Conservation (phyloP, 1,140 invertebrate species). For the Diachasmimorpha longicaudata region DNA sequence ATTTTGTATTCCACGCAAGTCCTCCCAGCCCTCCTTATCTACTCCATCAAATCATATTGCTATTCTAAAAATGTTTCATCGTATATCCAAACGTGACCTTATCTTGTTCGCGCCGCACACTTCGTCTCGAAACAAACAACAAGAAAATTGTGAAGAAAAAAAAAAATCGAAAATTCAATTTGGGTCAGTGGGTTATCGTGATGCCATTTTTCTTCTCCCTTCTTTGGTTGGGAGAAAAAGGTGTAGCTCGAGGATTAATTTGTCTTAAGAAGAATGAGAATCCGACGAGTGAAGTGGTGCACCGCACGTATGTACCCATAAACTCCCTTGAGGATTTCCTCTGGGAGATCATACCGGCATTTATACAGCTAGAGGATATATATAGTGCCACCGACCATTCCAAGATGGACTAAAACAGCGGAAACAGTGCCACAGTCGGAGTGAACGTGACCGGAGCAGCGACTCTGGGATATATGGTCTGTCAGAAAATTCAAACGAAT, state of each 20-base stretch:
- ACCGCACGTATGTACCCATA: not conserved
- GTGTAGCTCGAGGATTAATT: not conserved
- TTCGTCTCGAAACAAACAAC: not conserved
- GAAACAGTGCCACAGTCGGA: not conserved
- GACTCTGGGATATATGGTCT: not conserved
- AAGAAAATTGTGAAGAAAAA: not conserved
- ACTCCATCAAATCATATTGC: not conserved
- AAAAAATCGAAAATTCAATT: conserved; percentile 1
- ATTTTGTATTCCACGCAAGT: not conserved
- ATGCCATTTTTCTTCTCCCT: not conserved
- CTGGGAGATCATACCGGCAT: not conserved
- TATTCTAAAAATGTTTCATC: not conserved
- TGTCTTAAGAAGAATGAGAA: not conserved
- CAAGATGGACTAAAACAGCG: not conserved
- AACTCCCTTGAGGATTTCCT: not conserved
- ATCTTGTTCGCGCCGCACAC: not conserved
- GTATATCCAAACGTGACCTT: not conserved
- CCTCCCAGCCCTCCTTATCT: not conserved
- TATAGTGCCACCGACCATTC: not conserved
- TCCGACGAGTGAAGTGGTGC: not conserved
- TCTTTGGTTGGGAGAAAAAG: not conserved
- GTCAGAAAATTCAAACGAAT: not conserved
- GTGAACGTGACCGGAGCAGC: not conserved
- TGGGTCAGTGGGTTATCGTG: conserved; percentile 3
- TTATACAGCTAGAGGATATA: not conserved